Conservation (phyloP, 1,140 invertebrate species). For the Brachionus angularis region DNA sequence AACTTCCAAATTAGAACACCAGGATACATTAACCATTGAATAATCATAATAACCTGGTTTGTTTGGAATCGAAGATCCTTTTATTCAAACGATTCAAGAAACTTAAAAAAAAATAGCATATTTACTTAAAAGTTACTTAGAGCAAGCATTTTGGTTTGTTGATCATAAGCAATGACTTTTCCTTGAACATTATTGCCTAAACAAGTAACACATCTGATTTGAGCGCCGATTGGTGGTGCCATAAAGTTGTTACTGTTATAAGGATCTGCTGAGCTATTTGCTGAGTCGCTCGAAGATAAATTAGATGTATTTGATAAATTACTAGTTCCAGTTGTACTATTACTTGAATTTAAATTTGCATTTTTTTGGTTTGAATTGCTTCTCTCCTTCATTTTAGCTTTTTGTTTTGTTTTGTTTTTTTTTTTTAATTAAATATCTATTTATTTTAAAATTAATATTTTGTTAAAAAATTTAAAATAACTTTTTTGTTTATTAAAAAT, state of each 20-base stretch:
- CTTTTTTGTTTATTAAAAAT: no score
- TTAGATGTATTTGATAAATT: background rate
- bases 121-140: background rate
- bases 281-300: background rate
- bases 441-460: no score
- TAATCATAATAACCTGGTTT: conserved; percentile 38
- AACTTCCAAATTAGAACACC: conserved; percentile 36
- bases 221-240: conserved; percentile 39
- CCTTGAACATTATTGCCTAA: conserved; percentile 42
- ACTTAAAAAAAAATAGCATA: no score
- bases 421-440: no score
- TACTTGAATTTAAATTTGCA: background rate
- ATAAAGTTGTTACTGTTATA: conserved; percentile 40
- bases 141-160: conserved; percentile 43
- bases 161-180: conserved; percentile 40
- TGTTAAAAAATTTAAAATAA: no score
- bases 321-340: background rate
- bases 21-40: conserved; percentile 30
- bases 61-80: conserved; percentile 6
- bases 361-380: background rate
- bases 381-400: conserved; percentile 11
- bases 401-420: conserved; percentile 1
- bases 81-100: background rate
- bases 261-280: background rate
- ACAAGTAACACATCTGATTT: conserved; percentile 39